Conservation (phyloP, 1,140 invertebrate genomes). For the Atta texana region DNA sequence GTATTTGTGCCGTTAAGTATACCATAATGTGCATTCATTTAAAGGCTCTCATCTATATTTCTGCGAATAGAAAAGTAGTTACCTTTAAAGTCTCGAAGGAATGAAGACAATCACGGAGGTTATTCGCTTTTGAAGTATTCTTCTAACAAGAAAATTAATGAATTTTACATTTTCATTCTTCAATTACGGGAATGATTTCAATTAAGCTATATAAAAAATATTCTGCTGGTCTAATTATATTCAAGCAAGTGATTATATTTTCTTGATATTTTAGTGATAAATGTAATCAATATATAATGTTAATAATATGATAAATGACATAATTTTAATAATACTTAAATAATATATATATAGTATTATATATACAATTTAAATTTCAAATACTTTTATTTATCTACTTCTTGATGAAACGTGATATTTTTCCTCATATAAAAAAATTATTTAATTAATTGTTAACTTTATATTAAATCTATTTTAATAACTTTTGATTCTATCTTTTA, state of each 20-base stretch:
- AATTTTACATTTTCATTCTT: constrained; percentile 5
- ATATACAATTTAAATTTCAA: too few species aligned
- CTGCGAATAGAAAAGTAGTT: constrained; percentile 37
- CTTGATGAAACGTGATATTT: too few species aligned
- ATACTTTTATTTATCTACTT: too few species aligned
- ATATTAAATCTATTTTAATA: constrained; percentile 5
- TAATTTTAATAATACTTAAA: too few species aligned
- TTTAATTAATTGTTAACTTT: not conserved
- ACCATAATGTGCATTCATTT: constrained; percentile 2
- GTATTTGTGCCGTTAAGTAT: constrained; percentile 28
- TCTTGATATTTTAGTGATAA: not conserved
- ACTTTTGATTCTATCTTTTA: not conserved
- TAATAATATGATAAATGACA: not conserved
- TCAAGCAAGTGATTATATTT: not conserved
- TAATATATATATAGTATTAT: too few species aligned
- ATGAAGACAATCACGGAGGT: not conserved
- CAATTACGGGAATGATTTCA: constrained; percentile 26
- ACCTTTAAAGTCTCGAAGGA: constrained; percentile 10
- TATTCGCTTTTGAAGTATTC: not conserved
- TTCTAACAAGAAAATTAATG: constrained; percentile 27
- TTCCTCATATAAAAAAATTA: not conserved
- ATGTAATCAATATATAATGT: not conserved
- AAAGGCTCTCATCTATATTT: constrained; percentile 27
- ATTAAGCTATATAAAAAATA: not conserved
- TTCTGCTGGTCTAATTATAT: not conserved